phyloP scores from a whole-genome alignment of 2,888 invertebrate species.

The Unio delphinus region DNA sequence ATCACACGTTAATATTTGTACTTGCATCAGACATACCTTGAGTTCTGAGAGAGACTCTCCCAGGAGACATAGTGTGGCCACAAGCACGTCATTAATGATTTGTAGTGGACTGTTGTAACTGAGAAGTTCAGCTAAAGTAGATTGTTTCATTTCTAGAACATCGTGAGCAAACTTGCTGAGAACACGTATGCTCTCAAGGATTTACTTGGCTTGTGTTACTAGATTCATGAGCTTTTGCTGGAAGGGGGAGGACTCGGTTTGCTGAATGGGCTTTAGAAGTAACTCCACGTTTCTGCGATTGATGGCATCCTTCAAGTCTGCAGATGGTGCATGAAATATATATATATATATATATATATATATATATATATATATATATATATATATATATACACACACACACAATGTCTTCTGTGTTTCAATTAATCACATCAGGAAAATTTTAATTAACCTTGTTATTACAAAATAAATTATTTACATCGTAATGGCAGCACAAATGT shows the following conservation, averaged over 20 bases:
- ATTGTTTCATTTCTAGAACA: constrained; percentile 27
- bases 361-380: too few species aligned
- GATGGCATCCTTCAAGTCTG: constrained; percentile 30
- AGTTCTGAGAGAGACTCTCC: constrained; percentile 15
- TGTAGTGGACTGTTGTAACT: constrained; percentile 14
- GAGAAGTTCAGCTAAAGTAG: constrained; percentile 25
- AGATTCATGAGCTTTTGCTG: constrained; percentile 10
- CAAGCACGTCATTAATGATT: constrained; percentile 21
- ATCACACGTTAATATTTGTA: too few species aligned
- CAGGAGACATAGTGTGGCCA: constrained; percentile 25
- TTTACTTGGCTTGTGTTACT: constrained; percentile 14
- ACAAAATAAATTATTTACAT: too few species aligned
- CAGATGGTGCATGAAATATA: too few species aligned
- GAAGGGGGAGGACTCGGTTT: constrained; percentile 21
- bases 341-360: too few species aligned
- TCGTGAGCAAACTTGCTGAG: constrained; percentile 21
- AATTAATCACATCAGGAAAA: too few species aligned
- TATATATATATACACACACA: too few species aligned
- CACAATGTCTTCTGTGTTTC: too few species aligned
- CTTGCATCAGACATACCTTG: constrained; percentile 7
- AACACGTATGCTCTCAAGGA: constrained; percentile 13
- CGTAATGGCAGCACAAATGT: too few species aligned
- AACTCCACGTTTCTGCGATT: constrained; percentile 22
- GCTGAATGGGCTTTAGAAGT: constrained; percentile 18
- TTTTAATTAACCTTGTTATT: too few species aligned